Evolutionary conservation across 2,888 invertebrate species (phyloP).

Genomic region (Thecophora atra): DNA sequence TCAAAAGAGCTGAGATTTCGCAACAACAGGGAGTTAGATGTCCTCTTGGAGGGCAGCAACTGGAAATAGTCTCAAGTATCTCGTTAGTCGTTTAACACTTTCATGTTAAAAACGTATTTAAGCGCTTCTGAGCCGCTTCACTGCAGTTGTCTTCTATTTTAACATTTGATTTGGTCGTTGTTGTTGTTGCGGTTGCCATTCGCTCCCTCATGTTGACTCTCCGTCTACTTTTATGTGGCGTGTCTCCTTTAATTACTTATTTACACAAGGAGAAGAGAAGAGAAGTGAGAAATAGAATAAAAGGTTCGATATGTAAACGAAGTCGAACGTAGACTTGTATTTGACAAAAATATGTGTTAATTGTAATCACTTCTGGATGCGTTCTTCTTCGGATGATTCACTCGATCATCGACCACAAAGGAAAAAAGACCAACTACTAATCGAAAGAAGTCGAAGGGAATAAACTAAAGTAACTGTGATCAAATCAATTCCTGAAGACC

Average conservation of each 20-base stretch:
- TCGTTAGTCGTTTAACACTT: conserved; percentile 50
- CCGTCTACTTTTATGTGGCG: background rate
- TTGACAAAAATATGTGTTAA: conserved; percentile 24
- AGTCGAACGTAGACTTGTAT: background rate
- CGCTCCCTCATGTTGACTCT: background rate
- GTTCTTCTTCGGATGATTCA: background rate
- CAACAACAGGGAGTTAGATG: background rate
- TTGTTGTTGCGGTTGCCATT: conserved; percentile 8
- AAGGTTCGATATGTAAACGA: background rate
- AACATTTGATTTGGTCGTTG: background rate
- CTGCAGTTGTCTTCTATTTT: conserved; percentile 20
- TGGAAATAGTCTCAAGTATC: conserved; percentile 28
- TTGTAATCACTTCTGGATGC: conserved; percentile 3
- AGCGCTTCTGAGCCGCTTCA: conserved; percentile 38
- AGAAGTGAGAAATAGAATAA: background rate
- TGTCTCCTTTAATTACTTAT: conserved; percentile 27
- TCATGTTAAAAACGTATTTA: conserved; percentile 43
- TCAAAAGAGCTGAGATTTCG: background rate
- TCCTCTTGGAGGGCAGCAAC: background rate
- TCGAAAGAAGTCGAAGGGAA: background rate
- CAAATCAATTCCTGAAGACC: too few species aligned
- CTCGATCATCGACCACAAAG: background rate
- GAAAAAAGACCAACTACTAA: background rate
- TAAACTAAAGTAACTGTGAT: background rate
- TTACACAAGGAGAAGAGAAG: conserved; percentile 14